Evolutionary conservation across 2,113 vertebrate species (phyloP).

Genomic region (Psilopsiagon aurifrons): DNA sequence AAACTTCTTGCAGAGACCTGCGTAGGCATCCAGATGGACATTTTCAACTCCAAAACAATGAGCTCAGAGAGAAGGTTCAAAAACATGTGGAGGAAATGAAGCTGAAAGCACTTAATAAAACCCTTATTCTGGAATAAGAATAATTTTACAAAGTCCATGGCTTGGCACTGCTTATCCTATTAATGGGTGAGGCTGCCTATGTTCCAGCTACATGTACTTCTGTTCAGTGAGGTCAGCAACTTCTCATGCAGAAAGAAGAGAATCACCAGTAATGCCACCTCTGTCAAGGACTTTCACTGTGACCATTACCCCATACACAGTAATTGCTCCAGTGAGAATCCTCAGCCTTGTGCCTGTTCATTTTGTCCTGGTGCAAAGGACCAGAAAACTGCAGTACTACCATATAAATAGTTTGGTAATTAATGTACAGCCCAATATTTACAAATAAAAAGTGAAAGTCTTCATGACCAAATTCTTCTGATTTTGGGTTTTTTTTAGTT

Average conservation of each 20-base stretch:
- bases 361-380: not conserved
- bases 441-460: slow-evolving; percentile 41
- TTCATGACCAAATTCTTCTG: not conserved
- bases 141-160: not conserved
- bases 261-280: not conserved
- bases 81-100: slow-evolving; percentile 59
- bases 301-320: not conserved
- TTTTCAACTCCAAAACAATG: slow-evolving; percentile 5
- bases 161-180: not conserved
- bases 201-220: not conserved
- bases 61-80: slow-evolving; percentile 45
- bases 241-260: not conserved
- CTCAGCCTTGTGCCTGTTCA: not conserved
- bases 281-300: not conserved
- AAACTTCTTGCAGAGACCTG: slow-evolving; percentile 61
- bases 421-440: not conserved
- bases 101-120: slow-evolving; percentile 49
- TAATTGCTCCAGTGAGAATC: not conserved
- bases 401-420: not conserved
- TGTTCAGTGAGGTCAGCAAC: not conserved
- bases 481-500: not conserved
- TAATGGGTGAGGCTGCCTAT: not conserved
- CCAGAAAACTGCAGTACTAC: not conserved
- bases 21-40: not conserved
- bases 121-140: slow-evolving; percentile 52